A percentile compares a stretch with the other conserved stretches of the same genome.
Evolutionary conservation across 2,113 vertebrate species (phyloP).

Genomic region (Ivindomyrus marchei): DNA sequence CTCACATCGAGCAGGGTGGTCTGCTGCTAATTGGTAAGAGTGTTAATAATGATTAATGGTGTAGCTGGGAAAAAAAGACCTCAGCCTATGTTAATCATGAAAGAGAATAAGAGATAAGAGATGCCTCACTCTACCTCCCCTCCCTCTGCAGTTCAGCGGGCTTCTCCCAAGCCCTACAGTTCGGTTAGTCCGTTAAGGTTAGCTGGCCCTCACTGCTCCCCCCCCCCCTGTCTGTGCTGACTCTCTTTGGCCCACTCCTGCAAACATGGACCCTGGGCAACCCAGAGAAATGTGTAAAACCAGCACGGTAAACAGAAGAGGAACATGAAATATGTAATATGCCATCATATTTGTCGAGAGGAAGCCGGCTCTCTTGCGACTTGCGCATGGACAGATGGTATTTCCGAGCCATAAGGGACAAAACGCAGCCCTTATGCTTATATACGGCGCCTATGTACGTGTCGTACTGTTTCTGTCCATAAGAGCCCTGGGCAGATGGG

Average conservation of each 20-base stretch:
- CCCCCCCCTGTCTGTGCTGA: neutral
- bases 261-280: neutral
- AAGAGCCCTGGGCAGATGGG: slow-evolving; percentile 40
- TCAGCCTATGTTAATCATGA: neutral
- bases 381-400: neutral
- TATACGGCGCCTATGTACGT: neutral
- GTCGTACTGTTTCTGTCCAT: slow-evolving; percentile 15
- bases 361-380: neutral
- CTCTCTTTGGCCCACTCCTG: neutral
- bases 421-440: neutral
- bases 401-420: neutral
- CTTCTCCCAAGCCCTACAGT: neutral
- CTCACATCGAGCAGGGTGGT: neutral
- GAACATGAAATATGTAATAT: neutral
- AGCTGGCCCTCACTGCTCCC: neutral
- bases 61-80: neutral
- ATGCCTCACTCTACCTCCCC: neutral
- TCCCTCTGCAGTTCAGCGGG: neutral
- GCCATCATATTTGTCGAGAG: neutral
- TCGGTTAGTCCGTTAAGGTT: neutral
- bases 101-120: neutral
- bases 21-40: neutral
- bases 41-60: slow-evolving; percentile 4
- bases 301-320: neutral
- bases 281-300: neutral